phyloP scores from a whole-genome alignment of 2,888 invertebrate species.

The Silvanus unidentatus region DNA sequence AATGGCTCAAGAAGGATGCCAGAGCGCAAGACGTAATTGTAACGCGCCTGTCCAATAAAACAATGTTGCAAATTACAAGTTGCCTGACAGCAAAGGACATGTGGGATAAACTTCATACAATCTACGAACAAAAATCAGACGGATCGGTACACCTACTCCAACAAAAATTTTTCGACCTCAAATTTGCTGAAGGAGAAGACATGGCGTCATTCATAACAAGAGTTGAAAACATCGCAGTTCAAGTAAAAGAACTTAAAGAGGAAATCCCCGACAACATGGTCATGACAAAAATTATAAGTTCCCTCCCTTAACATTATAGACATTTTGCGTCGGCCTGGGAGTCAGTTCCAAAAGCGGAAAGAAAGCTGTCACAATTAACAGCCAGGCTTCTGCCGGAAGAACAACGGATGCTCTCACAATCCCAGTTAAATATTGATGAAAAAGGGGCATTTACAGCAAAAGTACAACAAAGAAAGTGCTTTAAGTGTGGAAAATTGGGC shows the following conservation, averaged over 20 bases:
- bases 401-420: conserved; percentile 8
- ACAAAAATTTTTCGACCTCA: conserved; percentile 31
- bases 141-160: conserved; percentile 35
- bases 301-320: conserved; percentile 30
- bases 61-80: neutral
- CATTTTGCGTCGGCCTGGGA: conserved; percentile 36
- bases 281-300: conserved; percentile 33
- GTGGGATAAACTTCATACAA: conserved; percentile 29
- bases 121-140: conserved; percentile 34
- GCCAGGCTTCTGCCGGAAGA: conserved; percentile 20
- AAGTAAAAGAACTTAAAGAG: conserved; percentile 26
- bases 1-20: neutral
- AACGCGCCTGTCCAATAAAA: neutral
- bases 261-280: conserved; percentile 27
- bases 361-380: conserved; percentile 14
- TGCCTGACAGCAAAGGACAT: conserved; percentile 16
- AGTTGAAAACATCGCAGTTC: conserved; percentile 4
- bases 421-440: conserved; percentile 6
- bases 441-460: conserved; percentile 8
- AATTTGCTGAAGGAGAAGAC: conserved; percentile 21
- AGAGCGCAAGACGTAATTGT: neutral
- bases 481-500: conserved; percentile 13
- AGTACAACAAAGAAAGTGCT: conserved; percentile 15
- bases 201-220: conserved; percentile 29
- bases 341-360: conserved; percentile 16